A percentile compares a stretch with the other conserved stretches of the same genome.
phyloP scores from a whole-genome alignment of 2,113 vertebrate genomes.

The Fulica atra region DNA sequence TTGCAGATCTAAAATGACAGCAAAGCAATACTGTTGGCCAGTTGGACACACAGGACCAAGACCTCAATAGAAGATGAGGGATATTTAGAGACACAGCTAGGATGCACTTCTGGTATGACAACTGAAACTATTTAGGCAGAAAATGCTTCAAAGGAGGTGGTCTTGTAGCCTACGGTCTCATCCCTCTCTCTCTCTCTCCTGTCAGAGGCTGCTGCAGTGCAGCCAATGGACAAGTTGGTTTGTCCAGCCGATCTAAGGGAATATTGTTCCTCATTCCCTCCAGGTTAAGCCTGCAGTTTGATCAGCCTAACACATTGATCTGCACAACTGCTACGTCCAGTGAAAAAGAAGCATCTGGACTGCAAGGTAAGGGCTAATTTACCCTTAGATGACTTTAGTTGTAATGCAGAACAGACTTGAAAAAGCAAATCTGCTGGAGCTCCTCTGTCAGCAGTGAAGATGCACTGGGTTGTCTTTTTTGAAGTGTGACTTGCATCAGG shows the following conservation, averaged over 20 bases:
- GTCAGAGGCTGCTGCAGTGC: fast-evolving
- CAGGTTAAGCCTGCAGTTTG: background rate
- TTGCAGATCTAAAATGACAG: background rate
- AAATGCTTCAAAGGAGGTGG: background rate
- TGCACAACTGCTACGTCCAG: background rate
- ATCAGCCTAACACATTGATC: background rate
- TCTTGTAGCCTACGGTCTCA: background rate
- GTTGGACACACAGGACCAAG: background rate
- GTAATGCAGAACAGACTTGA: background rate
- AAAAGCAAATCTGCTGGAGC: background rate
- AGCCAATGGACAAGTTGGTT: background rate
- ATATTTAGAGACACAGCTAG: background rate
- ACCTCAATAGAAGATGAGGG: background rate
- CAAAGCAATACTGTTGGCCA: background rate
- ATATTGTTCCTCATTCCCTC: background rate
- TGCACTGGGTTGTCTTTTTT: background rate
- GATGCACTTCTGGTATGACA: background rate
- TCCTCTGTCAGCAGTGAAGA: background rate
- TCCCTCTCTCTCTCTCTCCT: background rate
- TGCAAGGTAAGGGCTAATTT: background rate
- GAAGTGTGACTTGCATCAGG: background rate
- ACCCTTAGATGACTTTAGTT: background rate
- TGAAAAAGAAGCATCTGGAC: background rate
- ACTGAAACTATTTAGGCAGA: background rate
- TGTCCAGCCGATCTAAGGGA: background rate